These are phyloP conservation scores for Siderastrea radians DNA, from an alignment of 92 coral and sea anemone species.

Conservation along the genomic window DNA sequence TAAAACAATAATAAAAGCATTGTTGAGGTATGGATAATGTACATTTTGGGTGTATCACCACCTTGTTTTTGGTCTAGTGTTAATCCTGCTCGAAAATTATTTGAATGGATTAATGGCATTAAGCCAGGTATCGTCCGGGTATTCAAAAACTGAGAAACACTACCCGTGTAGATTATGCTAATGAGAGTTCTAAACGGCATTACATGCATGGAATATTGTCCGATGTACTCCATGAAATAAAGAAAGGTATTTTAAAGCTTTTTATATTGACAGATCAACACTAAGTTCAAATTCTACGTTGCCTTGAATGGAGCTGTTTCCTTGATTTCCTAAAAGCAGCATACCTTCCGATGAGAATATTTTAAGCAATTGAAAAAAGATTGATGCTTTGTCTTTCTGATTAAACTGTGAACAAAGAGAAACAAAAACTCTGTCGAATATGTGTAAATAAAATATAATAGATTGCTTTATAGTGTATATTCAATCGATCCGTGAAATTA, in stretches of 20 bases:
- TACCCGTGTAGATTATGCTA: neutral
- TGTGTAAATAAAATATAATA: neutral
- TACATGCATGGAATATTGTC: neutral
- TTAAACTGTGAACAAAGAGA: constrained; percentile 14
- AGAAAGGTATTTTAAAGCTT: too few relatives aligned
- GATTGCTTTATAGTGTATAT: neutral
- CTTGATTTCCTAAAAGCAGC: neutral
- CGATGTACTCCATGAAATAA: neutral
- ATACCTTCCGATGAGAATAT: neutral
- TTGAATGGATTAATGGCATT: too few relatives aligned
- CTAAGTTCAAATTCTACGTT: neutral
- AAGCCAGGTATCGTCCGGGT: too few relatives aligned
- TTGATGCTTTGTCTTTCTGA: neutral
- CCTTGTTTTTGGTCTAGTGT: too few relatives aligned
- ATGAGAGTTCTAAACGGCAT: neutral
- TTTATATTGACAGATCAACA: neutral
- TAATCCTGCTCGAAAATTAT: too few relatives aligned
- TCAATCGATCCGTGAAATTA: neutral
- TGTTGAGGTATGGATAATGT: neutral
- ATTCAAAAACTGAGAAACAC: too few relatives aligned
- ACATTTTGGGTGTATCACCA: too few relatives aligned
- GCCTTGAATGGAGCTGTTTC: neutral
- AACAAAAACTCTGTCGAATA: neutral
- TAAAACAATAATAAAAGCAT: neutral
- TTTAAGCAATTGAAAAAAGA: neutral